Evolutionary conservation across 2,888 invertebrate species (phyloP), one percentile per base, ranked within the genome.

Genomic region (Apantesis nais): DNA sequence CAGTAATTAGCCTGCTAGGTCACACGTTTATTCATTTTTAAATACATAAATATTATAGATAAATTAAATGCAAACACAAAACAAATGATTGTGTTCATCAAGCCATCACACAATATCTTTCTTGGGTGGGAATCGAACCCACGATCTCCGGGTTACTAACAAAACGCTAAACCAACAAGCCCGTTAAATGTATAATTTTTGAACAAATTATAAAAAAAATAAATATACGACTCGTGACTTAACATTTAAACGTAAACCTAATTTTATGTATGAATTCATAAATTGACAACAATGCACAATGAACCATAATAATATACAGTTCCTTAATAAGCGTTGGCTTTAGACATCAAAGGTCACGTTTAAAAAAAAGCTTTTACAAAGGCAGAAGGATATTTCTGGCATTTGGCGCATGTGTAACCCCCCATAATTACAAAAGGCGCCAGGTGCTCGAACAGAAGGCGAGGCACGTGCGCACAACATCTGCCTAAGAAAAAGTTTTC

Each of bases 401-500:
- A 87, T 88, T 86, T 84, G 83, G 83, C 82, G 66, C 76, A 64
- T 75, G 76, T 75, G 74, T 52, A 67, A 70, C 68, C 72, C 86
- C 88, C 88, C 90, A 89, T 88, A 87, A 90, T 91, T 88, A 88
- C 86, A 74, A 74, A 60, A 66, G 63, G 84, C 76, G 88, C 94
- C 94, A 94, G 94, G 92, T 94, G 93, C 81, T 64, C 29, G 34
- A 79, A 82, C 88, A 89, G 85, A 87, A 83, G 88, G 87, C 84
- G 68, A 74, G 90, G 93, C 93, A 92, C 93, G 94, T 92, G 93
- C 91, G 82, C 67, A 60, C 84, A 86, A 89, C 94, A 94, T 93
- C 94, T 94, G 94, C 90, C 80, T 75, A 81, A 79, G 83, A 90
- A 91, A 90, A 82, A 82, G 79, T 81, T 84, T 88, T 85, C 85